Percentiles rank a stretch among this genome's conserved stretches.
These are phyloP conservation scores for Dromas ardeola DNA, from an alignment of 2,113 vertebrate species.

Conservation along the genomic window DNA sequence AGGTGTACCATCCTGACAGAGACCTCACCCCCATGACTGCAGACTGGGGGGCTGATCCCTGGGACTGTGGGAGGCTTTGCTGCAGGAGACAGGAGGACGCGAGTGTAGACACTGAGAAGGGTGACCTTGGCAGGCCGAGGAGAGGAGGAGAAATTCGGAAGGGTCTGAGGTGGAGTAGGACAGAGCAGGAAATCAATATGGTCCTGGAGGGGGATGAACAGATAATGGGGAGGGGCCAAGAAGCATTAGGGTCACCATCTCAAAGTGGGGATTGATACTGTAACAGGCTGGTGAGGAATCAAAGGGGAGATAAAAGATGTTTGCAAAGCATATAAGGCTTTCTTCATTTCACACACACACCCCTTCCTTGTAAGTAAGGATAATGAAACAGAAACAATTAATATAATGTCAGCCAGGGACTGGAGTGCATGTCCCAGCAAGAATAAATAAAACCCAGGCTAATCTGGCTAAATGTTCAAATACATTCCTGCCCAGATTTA, in stretches of 20 bases:
- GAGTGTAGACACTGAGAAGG: background rate
- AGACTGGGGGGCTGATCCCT: background rate
- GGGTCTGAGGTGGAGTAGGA: background rate
- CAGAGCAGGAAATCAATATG: background rate
- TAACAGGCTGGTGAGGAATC: background rate
- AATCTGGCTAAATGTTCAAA: background rate
- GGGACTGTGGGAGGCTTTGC: background rate
- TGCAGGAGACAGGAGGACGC: background rate
- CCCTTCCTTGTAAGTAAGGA: background rate
- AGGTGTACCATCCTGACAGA: background rate
- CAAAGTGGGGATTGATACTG: background rate
- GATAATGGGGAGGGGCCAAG: background rate
- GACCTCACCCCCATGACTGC: background rate
- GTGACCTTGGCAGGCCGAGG: background rate
- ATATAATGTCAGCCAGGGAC: background rate
- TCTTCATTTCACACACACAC: background rate
- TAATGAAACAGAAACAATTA: background rate
- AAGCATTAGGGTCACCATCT: background rate
- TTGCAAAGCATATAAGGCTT: background rate
- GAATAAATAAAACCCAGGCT: background rate
- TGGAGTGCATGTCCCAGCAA: background rate
- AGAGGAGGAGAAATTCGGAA: background rate
- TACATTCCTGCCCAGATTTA: constrained; percentile 43
- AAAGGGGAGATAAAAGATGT: background rate
- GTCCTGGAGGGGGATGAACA: background rate